Conservation (phyloP, 64 coral and sea anemone genomes). For the Pocillopora damicornis region DNA sequence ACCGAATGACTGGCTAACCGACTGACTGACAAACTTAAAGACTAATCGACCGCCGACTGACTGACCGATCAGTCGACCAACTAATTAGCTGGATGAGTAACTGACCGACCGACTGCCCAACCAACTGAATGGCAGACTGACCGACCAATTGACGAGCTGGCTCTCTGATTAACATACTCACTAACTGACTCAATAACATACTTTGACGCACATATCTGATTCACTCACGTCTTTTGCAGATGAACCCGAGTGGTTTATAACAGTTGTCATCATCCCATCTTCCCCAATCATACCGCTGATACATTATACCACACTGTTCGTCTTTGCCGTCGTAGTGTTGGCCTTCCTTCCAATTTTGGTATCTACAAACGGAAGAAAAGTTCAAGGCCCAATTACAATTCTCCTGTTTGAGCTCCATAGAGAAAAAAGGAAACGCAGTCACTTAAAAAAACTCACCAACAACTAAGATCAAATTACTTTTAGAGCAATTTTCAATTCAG, state of each 20-base stretch:
- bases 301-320: slow-evolving; percentile 77
- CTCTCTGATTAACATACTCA: not conserved
- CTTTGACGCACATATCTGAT: not conserved
- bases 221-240: slow-evolving; percentile 69
- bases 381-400: too few species aligned
- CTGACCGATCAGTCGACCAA: too few species aligned
- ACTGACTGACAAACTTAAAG: too few species aligned
- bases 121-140: too few species aligned
- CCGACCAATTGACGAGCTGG: too few species aligned
- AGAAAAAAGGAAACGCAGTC: too few species aligned
- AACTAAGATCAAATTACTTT: too few species aligned
- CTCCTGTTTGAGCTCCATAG: too few species aligned
- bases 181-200: not conserved
- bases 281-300: slow-evolving; percentile 81
- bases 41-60: too few species aligned
- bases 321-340: slow-evolving; percentile 71
- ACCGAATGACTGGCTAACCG: not conserved
- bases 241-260: slow-evolving; percentile 64
- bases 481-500: too few species aligned
- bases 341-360: slow-evolving; percentile 67
- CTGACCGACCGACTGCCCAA: too few species aligned
- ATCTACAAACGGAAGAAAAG: slow-evolving; percentile 18
- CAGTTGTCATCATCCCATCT: slow-evolving; percentile 82
- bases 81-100: not conserved
- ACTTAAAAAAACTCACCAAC: too few species aligned